Evolutionary conservation across 1,140 invertebrate genomes (phyloP).

Genomic region (Drosophila grimshawi): DNA sequence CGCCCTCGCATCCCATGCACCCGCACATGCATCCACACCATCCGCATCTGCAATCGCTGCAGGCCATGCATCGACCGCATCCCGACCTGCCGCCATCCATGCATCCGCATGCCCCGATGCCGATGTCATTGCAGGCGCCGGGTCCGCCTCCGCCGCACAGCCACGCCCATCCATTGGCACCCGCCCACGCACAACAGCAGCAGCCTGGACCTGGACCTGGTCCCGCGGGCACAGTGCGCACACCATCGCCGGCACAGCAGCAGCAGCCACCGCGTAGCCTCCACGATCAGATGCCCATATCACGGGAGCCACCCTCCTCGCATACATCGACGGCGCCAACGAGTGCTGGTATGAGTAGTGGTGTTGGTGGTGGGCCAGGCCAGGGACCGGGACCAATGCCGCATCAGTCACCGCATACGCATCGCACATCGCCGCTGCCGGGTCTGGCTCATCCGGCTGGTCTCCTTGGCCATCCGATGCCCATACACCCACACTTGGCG

Average conservation of each 20-base stretch:
- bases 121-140: slow-evolving; percentile 76
- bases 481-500: slow-evolving; percentile 79
- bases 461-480: slow-evolving; percentile 77
- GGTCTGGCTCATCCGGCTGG: slow-evolving; percentile 71
- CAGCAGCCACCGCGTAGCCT: slow-evolving; percentile 64
- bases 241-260: slow-evolving; percentile 79
- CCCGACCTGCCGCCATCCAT: slow-evolving; percentile 69
- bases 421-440: slow-evolving; percentile 77
- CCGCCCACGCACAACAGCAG: slow-evolving; percentile 82
- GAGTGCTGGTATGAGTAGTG: neutral
- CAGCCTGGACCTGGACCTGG: slow-evolving; percentile 57
- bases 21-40: slow-evolving; percentile 73
- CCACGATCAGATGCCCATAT: slow-evolving; percentile 70
- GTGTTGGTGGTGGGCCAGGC: slow-evolving; percentile 1
- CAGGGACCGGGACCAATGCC: slow-evolving; percentile 47
- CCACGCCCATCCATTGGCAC: slow-evolving; percentile 59
- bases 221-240: slow-evolving; percentile 82
- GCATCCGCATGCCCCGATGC: slow-evolving; percentile 76
- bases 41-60: slow-evolving; percentile 61
- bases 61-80: slow-evolving; percentile 74
- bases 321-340: slow-evolving; percentile 67
- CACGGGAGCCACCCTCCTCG: slow-evolving; percentile 58
- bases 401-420: slow-evolving; percentile 75
- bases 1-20: slow-evolving; percentile 68
- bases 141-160: slow-evolving; percentile 61